Evolutionary conservation across 2,888 invertebrate species (phyloP), one percentile per base, ranked within the genome.

Genomic region (Odontomyia ornata): DNA sequence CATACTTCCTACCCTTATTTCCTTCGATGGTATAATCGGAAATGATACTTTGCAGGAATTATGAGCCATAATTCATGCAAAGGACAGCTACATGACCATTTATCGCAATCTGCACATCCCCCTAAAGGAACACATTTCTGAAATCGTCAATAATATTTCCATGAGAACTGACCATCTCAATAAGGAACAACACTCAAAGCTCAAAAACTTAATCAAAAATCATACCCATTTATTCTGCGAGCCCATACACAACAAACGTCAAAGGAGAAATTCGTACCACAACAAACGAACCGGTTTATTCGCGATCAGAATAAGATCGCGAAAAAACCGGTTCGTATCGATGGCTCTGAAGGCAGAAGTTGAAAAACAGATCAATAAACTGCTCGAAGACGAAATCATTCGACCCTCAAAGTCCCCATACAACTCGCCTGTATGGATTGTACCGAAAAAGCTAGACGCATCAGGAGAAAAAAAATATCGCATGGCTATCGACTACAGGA

Each of bases 401-500:
- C 15, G 57, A 21, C 75, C 57, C 13, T 75, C 75, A 1, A 75
- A 60, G n/a, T 60, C 60, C 13, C 75, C 57, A 11, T 60, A 75
- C 46, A 60, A 75, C 43, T 47, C 71, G 1, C 71, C 71, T 46
- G 47, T 71, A 1, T 75, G 62, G 60, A 75, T 75, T n/a, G 62
- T 75, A 1, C 75, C 60, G 0, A 60, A 75, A 57, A 75, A 76
- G 30, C 11, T 36, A 18, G 60, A 57, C 23, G 60, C 62, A 57
- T 73, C 75, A 1, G 75, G 62, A 4, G 75, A 75, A 62, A 60
- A 60, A 43, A 73, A 75, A 43, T n/a, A 27, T 23, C 64, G n/a
- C n/a, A n/a, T n/a, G 46, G 64, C 43, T 7, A 28, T 75, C 11
- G 75, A 75, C 28, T 75, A 75, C 36, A 62, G 75, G 36, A 75